Conservation (phyloP, 2,113 vertebrate species). For the Ranitomeya imitator region DNA sequence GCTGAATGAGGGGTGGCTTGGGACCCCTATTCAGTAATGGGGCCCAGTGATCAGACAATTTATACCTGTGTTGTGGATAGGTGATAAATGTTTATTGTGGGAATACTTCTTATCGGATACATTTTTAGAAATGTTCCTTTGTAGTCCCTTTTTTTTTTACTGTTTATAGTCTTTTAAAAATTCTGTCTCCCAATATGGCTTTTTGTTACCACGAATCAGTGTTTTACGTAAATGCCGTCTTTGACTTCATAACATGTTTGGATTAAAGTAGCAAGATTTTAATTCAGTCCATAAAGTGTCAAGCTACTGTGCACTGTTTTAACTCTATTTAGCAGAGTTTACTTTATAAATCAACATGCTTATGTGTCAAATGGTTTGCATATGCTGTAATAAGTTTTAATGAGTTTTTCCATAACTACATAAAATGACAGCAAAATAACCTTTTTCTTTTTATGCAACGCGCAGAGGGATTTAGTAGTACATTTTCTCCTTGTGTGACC, state of each 20-base stretch:
- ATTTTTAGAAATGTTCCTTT: no score
- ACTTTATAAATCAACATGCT: not conserved
- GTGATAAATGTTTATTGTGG: no score
- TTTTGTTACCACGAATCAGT: not conserved
- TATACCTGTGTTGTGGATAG: no score
- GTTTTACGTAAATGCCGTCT: not conserved
- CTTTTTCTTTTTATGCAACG: slow-evolving; percentile 4
- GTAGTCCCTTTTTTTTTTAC: no score
- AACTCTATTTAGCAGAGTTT: slow-evolving; percentile 31
- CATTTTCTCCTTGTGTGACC: slow-evolving; percentile 22
- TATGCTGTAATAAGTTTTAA: slow-evolving; percentile 38
- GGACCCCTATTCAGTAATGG: no score
- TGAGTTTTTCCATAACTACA: slow-evolving; percentile 30
- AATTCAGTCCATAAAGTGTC: slow-evolving; percentile 9
- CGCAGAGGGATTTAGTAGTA: not conserved
- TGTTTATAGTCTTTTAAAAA: not conserved
- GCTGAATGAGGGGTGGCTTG: no score
- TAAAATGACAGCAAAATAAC: not conserved
- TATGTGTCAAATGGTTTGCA: slow-evolving; percentile 31
- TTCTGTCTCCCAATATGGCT: not conserved
- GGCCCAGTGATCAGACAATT: no score
- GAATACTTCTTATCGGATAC: no score
- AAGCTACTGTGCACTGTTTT: slow-evolving; percentile 28
- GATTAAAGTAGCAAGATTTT: not conserved
- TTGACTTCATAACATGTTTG: not conserved